Evolutionary conservation across 1,140 invertebrate genomes (phyloP).

Genomic region (Hypothenemus hampei): DNA sequence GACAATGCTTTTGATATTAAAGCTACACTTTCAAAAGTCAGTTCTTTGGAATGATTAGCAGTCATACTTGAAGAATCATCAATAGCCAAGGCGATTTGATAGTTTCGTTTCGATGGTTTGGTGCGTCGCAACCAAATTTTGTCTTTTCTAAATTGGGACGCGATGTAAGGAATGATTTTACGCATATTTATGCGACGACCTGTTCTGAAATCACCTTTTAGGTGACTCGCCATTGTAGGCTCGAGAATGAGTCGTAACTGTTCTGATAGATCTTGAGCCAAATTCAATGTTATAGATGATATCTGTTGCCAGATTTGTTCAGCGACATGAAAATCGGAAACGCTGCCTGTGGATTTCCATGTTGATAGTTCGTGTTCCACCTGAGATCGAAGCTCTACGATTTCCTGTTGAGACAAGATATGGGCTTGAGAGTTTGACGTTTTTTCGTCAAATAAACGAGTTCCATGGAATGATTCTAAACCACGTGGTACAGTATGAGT

Average conservation of each 20-base stretch:
- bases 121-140: constrained; percentile 97
- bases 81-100: constrained; percentile 94
- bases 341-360: constrained; percentile 49
- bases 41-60: constrained; percentile 81
- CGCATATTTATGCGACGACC: constrained; percentile 98
- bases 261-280: constrained; percentile 89
- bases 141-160: constrained; percentile 97
- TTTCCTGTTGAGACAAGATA: constrained; percentile 30
- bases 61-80: constrained; percentile 96
- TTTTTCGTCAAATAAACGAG: no score
- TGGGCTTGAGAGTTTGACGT: no score
- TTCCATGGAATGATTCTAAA: constrained; percentile 58
- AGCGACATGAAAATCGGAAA: constrained; percentile 51
- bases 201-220: constrained; percentile 91
- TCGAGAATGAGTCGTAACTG: constrained; percentile 90
- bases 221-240: constrained; percentile 85
- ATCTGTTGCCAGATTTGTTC: constrained; percentile 53
- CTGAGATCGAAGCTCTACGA: constrained; percentile 44
- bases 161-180: constrained; percentile 96
- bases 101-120: constrained; percentile 92
- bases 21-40: constrained; percentile 92
- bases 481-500: constrained; percentile 65
- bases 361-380: constrained; percentile 54
- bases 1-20: constrained; percentile 86
- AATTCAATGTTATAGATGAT: constrained; percentile 55